Evolutionary conservation across 2,888 invertebrate species (phyloP), one percentile per base, ranked within the genome.

Genomic region (Agrotis puta): DNA sequence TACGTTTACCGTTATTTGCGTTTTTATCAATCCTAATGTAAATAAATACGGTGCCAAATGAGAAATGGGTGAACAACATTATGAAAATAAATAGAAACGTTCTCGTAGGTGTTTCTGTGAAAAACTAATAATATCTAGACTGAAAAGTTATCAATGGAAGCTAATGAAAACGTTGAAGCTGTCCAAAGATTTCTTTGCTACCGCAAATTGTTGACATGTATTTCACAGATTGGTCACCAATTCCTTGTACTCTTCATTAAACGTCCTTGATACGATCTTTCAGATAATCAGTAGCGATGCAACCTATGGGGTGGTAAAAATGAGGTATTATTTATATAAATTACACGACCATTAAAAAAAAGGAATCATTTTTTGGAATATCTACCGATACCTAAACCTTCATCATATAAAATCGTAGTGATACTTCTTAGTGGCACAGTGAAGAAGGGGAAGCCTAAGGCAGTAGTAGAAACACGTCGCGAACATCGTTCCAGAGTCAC

Each of bases 401-500:
- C 82, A 75, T 85, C 83, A 89, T 89, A 92, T 92, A 92, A 92
- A 94, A 93, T 93, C 91, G 90, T 92, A 91, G 92, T 92, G 92
- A 92, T 93, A 93, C 91, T 92, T 92, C 92, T 91, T 87, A 89
- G 92, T 88, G 88, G 91, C 90, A 87, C 86, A 87, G 89, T 87
- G 90, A 90, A 90, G 90, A 91, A 57, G 90, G 92, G 92, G 92
- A 88, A 87, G 90, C 91, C 90, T 91, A 81, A 89, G 88, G 93
- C 92, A 92, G 92, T 91, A 92, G 93, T 90, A 90, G 89, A 87
- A 92, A 94, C 94, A 93, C 94, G 93, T 93, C 91, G 90, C 90
- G 88, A 91, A 93, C 93, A 94, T 92, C 91, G 90, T 89, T 88
- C 81, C 88, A 87, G 89, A 93, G 95, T 94, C 95, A 95, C 94